Percentiles rank a stretch among this genome's conserved stretches.
These are phyloP conservation scores for Pollenia labialis DNA, from an alignment of 2,888 invertebrate species.

Conservation along the genomic window DNA sequence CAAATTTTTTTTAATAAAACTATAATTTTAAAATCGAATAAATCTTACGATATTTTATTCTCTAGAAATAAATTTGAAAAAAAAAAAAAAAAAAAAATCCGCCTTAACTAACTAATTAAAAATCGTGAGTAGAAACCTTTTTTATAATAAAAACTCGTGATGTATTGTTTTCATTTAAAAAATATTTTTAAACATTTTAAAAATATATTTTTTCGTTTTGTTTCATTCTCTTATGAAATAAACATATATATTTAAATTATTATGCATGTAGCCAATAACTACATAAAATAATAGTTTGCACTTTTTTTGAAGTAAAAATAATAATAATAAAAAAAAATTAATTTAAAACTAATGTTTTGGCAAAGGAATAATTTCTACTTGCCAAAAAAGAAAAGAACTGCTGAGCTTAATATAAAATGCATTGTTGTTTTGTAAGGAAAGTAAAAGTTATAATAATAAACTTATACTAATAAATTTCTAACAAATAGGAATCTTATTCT, in stretches of 20 bases:
- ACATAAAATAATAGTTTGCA: constrained; percentile 65
- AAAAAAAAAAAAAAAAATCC: too few species aligned
- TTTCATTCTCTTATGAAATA: constrained; percentile 69
- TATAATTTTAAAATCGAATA: too few species aligned
- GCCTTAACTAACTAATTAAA: too few species aligned
- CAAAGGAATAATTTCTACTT: constrained; percentile 20
- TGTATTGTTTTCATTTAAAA: background rate
- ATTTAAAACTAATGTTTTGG: constrained; percentile 52
- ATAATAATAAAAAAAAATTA: constrained; percentile 8
- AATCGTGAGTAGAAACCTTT: background rate
- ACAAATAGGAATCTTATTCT: constrained; percentile 36
- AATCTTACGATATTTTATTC: too few species aligned
- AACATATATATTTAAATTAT: constrained; percentile 65
- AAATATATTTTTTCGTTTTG: constrained; percentile 55
- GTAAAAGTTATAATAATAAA: constrained; percentile 20
- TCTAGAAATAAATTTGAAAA: too few species aligned
- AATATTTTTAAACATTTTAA: constrained; percentile 36
- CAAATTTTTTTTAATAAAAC: too few species aligned
- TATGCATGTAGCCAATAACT: constrained; percentile 25
- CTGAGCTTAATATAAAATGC: constrained; percentile 63
- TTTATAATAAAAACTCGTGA: background rate
- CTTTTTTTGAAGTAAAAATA: constrained; percentile 32
- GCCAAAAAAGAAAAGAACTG: constrained; percentile 20
- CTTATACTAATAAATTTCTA: constrained; percentile 42
- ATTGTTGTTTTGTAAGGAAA: constrained; percentile 32